phyloP scores from a whole-genome alignment of 2,797 vertebrate genomes.

The Spinibarbus caldwelli region DNA sequence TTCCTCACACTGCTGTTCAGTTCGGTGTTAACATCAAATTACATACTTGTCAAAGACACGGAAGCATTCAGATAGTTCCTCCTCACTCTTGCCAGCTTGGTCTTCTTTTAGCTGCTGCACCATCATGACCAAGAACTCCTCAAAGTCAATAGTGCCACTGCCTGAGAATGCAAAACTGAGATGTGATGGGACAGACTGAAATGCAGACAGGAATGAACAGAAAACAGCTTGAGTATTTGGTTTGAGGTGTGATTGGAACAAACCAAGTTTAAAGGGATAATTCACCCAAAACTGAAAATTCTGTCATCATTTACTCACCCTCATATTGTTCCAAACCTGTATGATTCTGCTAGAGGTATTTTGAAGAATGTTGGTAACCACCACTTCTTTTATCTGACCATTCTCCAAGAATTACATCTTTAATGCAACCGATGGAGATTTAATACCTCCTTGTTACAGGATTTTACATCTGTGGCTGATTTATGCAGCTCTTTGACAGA shows the following conservation, averaged over 20 bases:
- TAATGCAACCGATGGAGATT: background rate
- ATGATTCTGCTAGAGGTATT: background rate
- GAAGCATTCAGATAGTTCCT: constrained; percentile 95
- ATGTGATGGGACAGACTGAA: background rate
- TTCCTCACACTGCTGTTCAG: background rate
- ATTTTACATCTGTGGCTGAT: background rate
- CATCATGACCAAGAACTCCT: constrained; percentile 99
- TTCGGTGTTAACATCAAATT: background rate
- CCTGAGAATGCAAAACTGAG: constrained; percentile 71
- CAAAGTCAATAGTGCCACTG: constrained; percentile 97
- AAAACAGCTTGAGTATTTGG: background rate
- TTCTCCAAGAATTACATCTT: background rate
- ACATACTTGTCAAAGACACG: constrained; percentile 93
- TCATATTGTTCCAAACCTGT: background rate
- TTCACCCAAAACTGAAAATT: background rate
- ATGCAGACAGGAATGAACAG: background rate
- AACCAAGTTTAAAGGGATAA: background rate
- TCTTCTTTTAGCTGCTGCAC: constrained; percentile 98
- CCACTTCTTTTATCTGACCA: background rate
- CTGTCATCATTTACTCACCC: background rate
- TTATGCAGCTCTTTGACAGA: background rate
- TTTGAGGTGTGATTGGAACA: background rate
- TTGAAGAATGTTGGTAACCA: background rate
- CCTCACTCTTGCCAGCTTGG: constrained; percentile 92
- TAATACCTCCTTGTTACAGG: background rate